A percentile compares a stretch with the other conserved stretches of the same genome.
Conservation (phyloP, 2,113 vertebrate genomes). For the Otolemur garnettii region DNA sequence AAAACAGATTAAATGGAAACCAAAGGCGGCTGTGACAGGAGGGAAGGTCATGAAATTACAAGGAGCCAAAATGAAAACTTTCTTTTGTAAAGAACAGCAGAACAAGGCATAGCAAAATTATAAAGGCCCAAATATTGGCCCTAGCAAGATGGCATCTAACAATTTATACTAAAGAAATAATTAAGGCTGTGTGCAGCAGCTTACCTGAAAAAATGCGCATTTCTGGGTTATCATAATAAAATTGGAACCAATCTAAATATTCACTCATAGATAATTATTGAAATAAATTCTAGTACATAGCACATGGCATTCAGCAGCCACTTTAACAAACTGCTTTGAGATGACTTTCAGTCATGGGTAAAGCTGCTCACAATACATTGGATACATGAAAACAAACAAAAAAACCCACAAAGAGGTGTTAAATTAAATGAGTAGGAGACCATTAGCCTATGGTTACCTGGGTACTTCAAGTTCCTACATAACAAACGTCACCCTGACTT, state of each 20-base stretch:
- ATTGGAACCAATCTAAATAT: not conserved
- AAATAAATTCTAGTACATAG: constrained; percentile 15
- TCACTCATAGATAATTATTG: not conserved
- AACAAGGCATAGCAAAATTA: not conserved
- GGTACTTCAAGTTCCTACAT: not conserved
- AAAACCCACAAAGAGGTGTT: constrained; percentile 31
- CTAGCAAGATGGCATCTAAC: not conserved
- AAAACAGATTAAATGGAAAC: not conserved
- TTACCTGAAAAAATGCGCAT: not conserved
- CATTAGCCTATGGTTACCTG: not conserved
- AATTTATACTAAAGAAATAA: not conserved
- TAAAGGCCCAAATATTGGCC: not conserved
- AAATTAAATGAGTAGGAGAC: constrained; percentile 48
- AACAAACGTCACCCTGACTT: not conserved
- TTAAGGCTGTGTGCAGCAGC: not conserved
- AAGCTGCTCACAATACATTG: constrained; percentile 14
- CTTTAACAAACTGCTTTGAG: constrained; percentile 38
- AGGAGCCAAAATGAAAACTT: not conserved
- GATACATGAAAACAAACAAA: not conserved
- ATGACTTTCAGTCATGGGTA: not conserved
- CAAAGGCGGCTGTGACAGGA: not conserved
- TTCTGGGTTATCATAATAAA: constrained; percentile 39
- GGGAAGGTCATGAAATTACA: not conserved
- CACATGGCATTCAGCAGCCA: not conserved
- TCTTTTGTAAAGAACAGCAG: not conserved